Conservation (phyloP, 2,797 vertebrate species). For the Carapus acus region DNA sequence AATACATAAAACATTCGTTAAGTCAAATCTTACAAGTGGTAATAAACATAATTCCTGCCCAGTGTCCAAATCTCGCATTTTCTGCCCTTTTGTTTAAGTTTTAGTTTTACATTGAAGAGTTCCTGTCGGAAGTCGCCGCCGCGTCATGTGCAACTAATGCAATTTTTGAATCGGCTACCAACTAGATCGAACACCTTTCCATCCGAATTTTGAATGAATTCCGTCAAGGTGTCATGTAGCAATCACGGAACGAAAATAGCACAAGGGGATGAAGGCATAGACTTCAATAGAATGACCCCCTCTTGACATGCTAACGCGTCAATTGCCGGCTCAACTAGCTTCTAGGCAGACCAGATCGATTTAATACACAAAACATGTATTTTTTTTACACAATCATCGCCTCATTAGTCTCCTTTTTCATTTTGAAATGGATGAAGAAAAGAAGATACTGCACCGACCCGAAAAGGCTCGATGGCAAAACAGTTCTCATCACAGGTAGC, state of each 20-base stretch:
- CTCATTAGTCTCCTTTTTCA: conserved; percentile 65
- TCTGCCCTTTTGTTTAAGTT: background rate
- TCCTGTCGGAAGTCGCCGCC: background rate
- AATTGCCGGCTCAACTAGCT: conserved; percentile 20
- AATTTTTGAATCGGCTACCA: no score
- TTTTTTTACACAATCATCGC: conserved; percentile 64
- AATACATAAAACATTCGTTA: no score
- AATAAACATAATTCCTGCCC: no score
- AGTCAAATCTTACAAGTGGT: no score
- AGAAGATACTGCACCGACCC: conserved; percentile 69
- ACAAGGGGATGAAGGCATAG: background rate
- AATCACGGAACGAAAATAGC: background rate
- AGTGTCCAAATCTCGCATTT: no score
- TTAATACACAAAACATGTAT: conserved; percentile 76
- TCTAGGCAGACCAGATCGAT: background rate
- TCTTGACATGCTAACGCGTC: conserved; percentile 10
- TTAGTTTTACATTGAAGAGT: background rate
- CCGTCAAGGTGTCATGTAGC: no score
- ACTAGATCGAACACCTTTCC: no score
- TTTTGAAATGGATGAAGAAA: conserved; percentile 75
- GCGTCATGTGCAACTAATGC: background rate
- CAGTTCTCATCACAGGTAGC: conserved; percentile 76
- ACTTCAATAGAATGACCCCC: accelerated
- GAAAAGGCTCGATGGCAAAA: conserved; percentile 78
- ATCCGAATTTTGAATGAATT: no score